These are phyloP conservation scores for Cheilosia vulpina DNA, from an alignment of 2,888 invertebrate genomes.

Conservation along the genomic window DNA sequence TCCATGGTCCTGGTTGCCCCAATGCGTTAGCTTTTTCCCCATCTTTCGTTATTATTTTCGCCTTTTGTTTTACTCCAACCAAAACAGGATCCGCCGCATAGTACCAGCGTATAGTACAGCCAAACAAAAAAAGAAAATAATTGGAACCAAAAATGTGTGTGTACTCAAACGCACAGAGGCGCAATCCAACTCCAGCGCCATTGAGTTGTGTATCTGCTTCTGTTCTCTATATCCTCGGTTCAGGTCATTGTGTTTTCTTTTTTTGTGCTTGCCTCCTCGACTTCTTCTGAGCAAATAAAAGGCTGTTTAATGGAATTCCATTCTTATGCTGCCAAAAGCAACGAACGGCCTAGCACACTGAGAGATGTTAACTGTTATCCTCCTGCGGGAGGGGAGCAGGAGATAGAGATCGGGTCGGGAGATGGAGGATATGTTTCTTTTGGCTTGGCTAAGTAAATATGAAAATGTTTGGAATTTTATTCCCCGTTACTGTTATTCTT, in stretches of 20 bases:
- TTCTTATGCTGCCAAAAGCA: slow-evolving; percentile 69
- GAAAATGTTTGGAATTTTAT: slow-evolving; percentile 69
- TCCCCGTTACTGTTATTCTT: slow-evolving; percentile 58
- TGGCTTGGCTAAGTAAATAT: slow-evolving; percentile 65
- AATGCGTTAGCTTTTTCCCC: slow-evolving; percentile 20
- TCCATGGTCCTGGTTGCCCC: slow-evolving; percentile 17
- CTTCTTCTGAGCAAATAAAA: slow-evolving; percentile 46
- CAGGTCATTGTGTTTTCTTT: background rate
- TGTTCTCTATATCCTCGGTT: slow-evolving; percentile 31
- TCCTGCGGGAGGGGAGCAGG: background rate
- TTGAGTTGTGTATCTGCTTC: slow-evolving; percentile 2
- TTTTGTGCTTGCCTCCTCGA: background rate
- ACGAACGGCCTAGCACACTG: slow-evolving; percentile 58
- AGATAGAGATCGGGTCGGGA: background rate
- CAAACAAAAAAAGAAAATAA: background rate
- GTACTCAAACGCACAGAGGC: slow-evolving; percentile 43
- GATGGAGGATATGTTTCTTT: slow-evolving; percentile 22
- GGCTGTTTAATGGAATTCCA: slow-evolving; percentile 69
- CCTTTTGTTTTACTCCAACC: slow-evolving; percentile 25
- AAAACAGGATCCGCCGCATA: slow-evolving; percentile 33
- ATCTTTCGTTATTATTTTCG: slow-evolving; percentile 34
- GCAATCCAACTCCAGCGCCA: slow-evolving; percentile 32
- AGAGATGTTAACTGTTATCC: slow-evolving; percentile 63
- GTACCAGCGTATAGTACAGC: background rate
- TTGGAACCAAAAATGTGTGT: slow-evolving; percentile 9